These are phyloP conservation scores for Coturnix japonica DNA, from an alignment of 2,113 vertebrate genomes.

Conservation along the genomic window DNA sequence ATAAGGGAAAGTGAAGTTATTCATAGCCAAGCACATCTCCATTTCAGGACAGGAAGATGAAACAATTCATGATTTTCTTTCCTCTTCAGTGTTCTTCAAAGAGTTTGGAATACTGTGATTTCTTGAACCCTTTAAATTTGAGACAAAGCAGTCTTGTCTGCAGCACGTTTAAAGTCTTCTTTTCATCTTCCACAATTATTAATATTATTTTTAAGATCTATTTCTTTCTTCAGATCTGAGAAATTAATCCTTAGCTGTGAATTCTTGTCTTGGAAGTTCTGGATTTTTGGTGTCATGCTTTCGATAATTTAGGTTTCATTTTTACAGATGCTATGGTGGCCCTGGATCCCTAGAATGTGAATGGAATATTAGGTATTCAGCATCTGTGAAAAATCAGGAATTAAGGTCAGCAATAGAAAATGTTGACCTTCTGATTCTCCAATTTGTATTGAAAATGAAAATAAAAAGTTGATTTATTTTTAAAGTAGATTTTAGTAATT, in stretches of 20 bases:
- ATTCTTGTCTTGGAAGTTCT: neutral
- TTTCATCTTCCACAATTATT: conserved; percentile 41
- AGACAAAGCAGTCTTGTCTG: neutral
- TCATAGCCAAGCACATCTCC: conserved; percentile 16
- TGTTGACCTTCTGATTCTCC: neutral
- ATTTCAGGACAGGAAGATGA: conserved; percentile 53
- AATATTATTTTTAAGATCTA: conserved; percentile 8
- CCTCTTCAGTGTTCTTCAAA: conserved; percentile 34
- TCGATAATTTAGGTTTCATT: neutral
- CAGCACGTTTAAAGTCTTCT: neutral
- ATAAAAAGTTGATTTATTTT: neutral
- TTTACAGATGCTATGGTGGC: neutral
- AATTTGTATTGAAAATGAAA: neutral
- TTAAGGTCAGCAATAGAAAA: neutral
- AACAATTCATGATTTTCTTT: conserved; percentile 28
- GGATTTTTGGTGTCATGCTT: neutral
- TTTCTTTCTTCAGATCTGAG: neutral
- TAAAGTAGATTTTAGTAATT: neutral
- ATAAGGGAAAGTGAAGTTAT: neutral
- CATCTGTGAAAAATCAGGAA: neutral
- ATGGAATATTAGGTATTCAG: neutral
- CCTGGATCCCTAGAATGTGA: neutral
- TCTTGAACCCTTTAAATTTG: neutral
- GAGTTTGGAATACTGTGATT: neutral
- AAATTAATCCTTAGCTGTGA: neutral